Evolutionary conservation across 1,140 invertebrate genomes (phyloP), one percentile per base, ranked within the genome.

Genomic region (Frieseomelitta varia): DNA sequence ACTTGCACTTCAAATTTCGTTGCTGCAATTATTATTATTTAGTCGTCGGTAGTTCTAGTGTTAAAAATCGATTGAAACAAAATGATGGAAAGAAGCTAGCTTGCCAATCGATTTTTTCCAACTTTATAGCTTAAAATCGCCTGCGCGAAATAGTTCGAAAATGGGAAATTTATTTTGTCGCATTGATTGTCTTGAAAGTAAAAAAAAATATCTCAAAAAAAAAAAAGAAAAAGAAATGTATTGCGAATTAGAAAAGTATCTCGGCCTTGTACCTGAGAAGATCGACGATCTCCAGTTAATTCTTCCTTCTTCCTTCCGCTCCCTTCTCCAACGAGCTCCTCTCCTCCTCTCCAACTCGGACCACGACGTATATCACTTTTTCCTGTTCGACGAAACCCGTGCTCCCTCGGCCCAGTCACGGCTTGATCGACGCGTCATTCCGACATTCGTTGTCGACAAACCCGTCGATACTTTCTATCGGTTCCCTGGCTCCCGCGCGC

Each of bases 361-460:
- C n/a, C 58, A 73, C 67, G 56, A 65, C 56, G 30, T 61, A 39
- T 85, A 89, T 91, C 77, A 90, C 80, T 90, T 89, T 77, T 79
- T 78, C 79, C 58, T 58, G 81, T 84, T 75, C 73, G 87, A 85
- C 84, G 83, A 84, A 87, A 72, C 85, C 69, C 71, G 86, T 85
- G 80, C 86, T 80, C 83, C 87, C 82, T 87, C 83, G 75, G 82
- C 71, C 79, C 87, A 85, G 53, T 80, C 85, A 79, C 86, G 71
- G 58, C 81, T 74, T 30, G 73, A 88, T 84, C 72, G 85, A 85
- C 87, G 90, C 91, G 90, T 91, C 90, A 92, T 91, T 90, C 85
- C 89, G 89, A 86, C 82, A 85, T 86, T n/a, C 76, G 85, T 30
- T 69, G 71, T 27, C 74, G 74, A 11, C n/a, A 79, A 71, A 34